phyloP scores from a whole-genome alignment of 2,888 invertebrate genomes.

The Pheosia tremula region DNA sequence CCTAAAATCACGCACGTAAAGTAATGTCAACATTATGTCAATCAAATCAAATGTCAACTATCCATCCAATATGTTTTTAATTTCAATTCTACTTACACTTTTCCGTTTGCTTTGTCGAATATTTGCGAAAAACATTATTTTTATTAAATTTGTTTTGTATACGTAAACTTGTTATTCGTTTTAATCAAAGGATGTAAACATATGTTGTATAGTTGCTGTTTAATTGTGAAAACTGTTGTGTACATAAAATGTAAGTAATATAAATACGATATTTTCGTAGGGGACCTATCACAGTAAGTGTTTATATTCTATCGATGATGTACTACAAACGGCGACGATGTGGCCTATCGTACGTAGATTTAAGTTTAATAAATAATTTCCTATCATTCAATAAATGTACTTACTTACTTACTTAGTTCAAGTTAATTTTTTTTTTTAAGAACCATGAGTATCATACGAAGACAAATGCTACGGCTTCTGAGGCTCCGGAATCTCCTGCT shows the following conservation, averaged over 20 bases:
- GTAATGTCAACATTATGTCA: too few relatives aligned
- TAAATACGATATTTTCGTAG: not conserved
- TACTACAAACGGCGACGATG: not conserved
- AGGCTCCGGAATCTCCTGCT: slow-evolving; percentile 59
- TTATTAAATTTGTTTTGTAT: not conserved
- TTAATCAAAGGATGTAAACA: slow-evolving; percentile 26
- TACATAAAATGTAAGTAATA: slow-evolving; percentile 1
- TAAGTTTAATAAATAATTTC: not conserved
- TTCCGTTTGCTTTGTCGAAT: slow-evolving; percentile 8
- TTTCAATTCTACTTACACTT: too few relatives aligned
- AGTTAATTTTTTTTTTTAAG: slow-evolving; percentile 4
- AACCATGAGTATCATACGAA: slow-evolving; percentile 46
- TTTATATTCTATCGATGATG: not conserved
- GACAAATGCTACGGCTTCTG: slow-evolving; percentile 55
- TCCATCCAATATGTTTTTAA: too few relatives aligned
- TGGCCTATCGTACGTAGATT: slow-evolving; percentile 1
- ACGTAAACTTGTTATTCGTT: not conserved
- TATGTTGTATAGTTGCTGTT: slow-evolving; percentile 21
- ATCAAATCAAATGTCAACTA: too few relatives aligned
- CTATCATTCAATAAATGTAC: not conserved
- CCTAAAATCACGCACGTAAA: too few relatives aligned
- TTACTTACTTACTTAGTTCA: too few relatives aligned
- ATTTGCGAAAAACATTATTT: not conserved
- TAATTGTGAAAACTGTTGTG: slow-evolving; percentile 15
- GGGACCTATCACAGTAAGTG: not conserved